Percentiles rank a stretch among this genome's conserved stretches.
These are phyloP conservation scores for Ploceus nigricollis DNA, from an alignment of 2,113 vertebrate genomes.

Conservation along the genomic window DNA sequence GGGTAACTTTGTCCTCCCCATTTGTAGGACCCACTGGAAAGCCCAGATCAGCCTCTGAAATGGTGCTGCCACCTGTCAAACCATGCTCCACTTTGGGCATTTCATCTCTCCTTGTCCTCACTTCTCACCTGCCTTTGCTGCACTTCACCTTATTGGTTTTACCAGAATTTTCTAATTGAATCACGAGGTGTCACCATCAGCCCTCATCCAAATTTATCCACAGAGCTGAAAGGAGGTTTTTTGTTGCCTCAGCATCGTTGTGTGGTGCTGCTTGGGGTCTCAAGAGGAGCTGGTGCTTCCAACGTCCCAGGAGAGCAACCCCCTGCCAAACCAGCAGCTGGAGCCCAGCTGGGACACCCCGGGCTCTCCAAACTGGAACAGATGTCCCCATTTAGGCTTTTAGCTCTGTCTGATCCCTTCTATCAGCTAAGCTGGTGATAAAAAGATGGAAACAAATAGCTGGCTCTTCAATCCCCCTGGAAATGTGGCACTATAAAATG, in stretches of 20 bases:
- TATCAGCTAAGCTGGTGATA: neutral
- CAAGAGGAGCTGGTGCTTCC: neutral
- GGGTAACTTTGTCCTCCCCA: neutral
- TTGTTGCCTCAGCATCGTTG: fast-evolving
- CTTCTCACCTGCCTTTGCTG: neutral
- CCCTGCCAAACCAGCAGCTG: neutral
- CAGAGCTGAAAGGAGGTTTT: neutral
- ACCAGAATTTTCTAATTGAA: neutral
- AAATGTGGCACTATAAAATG: neutral
- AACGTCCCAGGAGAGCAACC: neutral
- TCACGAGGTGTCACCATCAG: fast-evolving
- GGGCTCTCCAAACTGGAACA: neutral
- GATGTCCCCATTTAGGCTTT: slow-evolving; percentile 18
- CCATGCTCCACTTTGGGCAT: neutral
- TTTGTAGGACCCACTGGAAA: neutral
- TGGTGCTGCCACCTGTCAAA: neutral
- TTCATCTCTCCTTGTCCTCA: neutral
- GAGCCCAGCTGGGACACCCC: neutral
- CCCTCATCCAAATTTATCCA: neutral
- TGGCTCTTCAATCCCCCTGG: neutral
- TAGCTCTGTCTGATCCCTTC: neutral
- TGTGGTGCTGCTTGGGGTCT: neutral
- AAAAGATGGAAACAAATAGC: slow-evolving; percentile 28
- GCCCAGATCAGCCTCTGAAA: neutral
- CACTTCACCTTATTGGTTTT: neutral